Base-by-base conservation (phyloP, 2,113 vertebrate genomes). In the Taurulus bubalis region DNA sequence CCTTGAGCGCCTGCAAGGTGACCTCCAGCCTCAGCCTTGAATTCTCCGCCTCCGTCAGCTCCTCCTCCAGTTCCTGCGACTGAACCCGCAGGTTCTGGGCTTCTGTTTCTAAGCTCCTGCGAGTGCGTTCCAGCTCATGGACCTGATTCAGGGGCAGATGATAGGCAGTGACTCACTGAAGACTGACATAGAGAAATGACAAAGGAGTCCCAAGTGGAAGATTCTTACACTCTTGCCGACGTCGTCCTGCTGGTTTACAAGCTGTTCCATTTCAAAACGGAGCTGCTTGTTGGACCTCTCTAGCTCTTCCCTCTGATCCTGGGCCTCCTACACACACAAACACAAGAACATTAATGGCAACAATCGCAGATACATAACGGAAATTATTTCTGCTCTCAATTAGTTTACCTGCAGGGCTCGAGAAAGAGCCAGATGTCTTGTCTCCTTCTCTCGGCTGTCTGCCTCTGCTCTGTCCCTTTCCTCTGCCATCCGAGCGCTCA, bases 171-270 rank as follows among this genome's bases (percentile, higher is more conserved):
- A 84, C n/a, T 77, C 45, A 56, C 55, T 24, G 71, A 38, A 4
- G 75, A 65, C 16, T 15, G 8, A 77, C 34, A 76, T 14, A 47
- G 53, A 77, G 9, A 75, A 24, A 69, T 3, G 59, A 47, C 15
- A 20, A 75, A 77, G 18, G 24, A 28, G 18, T 16, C 11, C 16
- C 0, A 28, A 26, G 26, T 66, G 59, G 34, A 26, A 16, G 47
- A 76, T 12, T 30, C 95, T 91, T 93, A 97, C 97, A 0, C 94
- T 98, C 90, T 97, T 97, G 88, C 97, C 97, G 1, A 97, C 97
- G 1, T 97, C 97, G 0, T 98, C 97, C 89, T 98, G 96, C 86
- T 96, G 96, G 84, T 97, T 97, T 32, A 98, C 95, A 4, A 97
- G 94, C 9, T 96, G 95, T 47, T 98, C 96, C 96, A 98, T 95